Base-by-base conservation (phyloP, 2,113 vertebrate genomes). In the Dicerorhinus sumatrensis region DNA sequence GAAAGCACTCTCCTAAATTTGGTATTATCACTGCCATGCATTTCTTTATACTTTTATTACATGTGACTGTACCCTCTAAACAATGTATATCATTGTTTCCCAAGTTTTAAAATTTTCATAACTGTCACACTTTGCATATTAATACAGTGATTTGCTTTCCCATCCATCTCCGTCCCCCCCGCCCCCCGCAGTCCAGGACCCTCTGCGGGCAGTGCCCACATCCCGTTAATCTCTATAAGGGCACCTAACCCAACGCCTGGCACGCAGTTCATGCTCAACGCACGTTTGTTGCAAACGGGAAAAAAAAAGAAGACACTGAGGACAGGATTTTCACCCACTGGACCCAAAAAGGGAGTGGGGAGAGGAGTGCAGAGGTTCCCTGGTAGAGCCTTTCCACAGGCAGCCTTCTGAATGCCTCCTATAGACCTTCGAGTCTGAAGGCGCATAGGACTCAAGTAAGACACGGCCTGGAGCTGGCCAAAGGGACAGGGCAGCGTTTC, bases 331-430 rank as follows among this genome's bases (percentile, higher is more conserved):
- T 85, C 18, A 23, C 46, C 33, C 63, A 27, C 21, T 5, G 23
- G 27, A 42, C 65, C 67, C 36, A 36, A 27, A 54, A 39, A 6
- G 9, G 80, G 62, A 77, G 11, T 4, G 13, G 18, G 51, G 48
- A 51, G 31, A 16, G 36, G 39, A n/a, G 25, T 31, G 29, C 42
- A 42, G n/a, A 31, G n/a, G 67, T 11, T 21, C 13, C 63, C 31
- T 2, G 0, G 29, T 31, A 8, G 9, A 29, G 20, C 10, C 42
- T 16, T 2, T 17, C 21, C 46, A 18, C 0, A 11, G 17, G 7
- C 51, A 11, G 23, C 63, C 27, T 23, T 46, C 84, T 11, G 6
- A 75, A 20, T 14, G 39, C 23, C 51, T 9, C 89, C 83, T 10
- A 48, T 11, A 0, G 9, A 48, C 54, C 54, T 12, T 10, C 13